Evolutionary conservation across 2,113 vertebrate genomes (phyloP), one percentile per base, ranked within the genome.

Genomic region (Hippocampus abdominalis): DNA sequence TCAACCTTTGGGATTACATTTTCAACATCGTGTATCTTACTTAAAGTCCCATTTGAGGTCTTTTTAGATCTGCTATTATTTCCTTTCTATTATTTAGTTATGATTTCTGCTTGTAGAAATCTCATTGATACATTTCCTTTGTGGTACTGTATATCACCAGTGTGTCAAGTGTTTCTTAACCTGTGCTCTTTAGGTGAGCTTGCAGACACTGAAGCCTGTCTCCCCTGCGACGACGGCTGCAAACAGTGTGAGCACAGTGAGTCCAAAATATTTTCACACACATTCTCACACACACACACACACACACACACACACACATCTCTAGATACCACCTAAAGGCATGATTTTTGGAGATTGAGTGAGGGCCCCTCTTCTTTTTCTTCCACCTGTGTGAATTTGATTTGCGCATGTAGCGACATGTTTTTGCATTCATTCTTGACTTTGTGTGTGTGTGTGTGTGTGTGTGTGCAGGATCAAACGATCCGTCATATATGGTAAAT

Each of bases 211-310:
- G 92, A 91, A 56, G 89, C 85, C 20, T 98, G 95, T 18, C 8
- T 94, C 54, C 76, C 86, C 25, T 99, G 96, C 86, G 91, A 94
- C 70, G 91, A 94, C 8, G 96, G 95, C 67, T 99, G 97, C 67
- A 84, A 90, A 74, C 89, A 85, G 4, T 98, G 96, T 80, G 69
- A 83, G 69, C 49, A 29, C 15, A 92, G 96, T 98, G 90, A 89
- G 93, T 91, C 71, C 71, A 13, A 36, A 36, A 6, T 36, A 36
- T 36, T 36, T 36, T 36, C 32, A 3, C 29, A 4, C 29, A 3
- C 29, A 29, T 27, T 27, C 29, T 27, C 6, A 44, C 13, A 44
- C 3, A 42, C 61, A 64, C 1, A n/a, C 60, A 42, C 36, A 20
- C 32, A n/a, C 3, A 60, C 15, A 13, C 10, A 59, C 16, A 11